Percentiles rank a stretch among this genome's conserved stretches.
phyloP scores from a whole-genome alignment of 2,888 invertebrate genomes.

The Cephus runcator region DNA sequence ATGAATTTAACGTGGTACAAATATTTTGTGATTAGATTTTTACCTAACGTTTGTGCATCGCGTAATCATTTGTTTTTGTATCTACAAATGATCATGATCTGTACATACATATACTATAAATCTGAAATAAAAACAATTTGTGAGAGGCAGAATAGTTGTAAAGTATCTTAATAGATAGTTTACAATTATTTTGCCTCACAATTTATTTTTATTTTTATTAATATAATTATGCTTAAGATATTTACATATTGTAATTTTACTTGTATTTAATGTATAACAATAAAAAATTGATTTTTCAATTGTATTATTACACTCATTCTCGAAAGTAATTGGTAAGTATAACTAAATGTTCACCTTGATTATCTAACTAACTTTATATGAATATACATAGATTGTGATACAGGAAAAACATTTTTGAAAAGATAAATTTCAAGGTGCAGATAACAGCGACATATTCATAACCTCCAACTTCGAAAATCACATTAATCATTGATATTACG shows the following conservation, averaged over 20 bases:
- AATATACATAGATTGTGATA: not conserved
- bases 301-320: not conserved
- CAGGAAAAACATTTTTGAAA: not conserved
- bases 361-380: not conserved
- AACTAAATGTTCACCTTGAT: not conserved
- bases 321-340: not conserved
- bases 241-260: not conserved
- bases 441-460: conserved; percentile 18
- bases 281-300: not conserved
- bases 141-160: not conserved
- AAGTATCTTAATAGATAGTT: not conserved
- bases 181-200: too few species aligned
- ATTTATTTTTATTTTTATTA: not conserved
- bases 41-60: too few species aligned
- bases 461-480: conserved; percentile 6
- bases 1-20: too few species aligned
- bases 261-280: not conserved
- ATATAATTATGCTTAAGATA: not conserved
- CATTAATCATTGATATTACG: conserved; percentile 2
- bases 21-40: too few species aligned
- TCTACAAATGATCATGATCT: too few species aligned
- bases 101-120: not conserved
- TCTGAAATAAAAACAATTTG: not conserved
- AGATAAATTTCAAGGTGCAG: not conserved
- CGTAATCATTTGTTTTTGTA: too few species aligned